Percentiles rank a stretch among this genome's conserved stretches.
These are phyloP conservation scores for Smutsia temminckii DNA, from an alignment of 2,797 vertebrate genomes.

Conservation along the genomic window DNA sequence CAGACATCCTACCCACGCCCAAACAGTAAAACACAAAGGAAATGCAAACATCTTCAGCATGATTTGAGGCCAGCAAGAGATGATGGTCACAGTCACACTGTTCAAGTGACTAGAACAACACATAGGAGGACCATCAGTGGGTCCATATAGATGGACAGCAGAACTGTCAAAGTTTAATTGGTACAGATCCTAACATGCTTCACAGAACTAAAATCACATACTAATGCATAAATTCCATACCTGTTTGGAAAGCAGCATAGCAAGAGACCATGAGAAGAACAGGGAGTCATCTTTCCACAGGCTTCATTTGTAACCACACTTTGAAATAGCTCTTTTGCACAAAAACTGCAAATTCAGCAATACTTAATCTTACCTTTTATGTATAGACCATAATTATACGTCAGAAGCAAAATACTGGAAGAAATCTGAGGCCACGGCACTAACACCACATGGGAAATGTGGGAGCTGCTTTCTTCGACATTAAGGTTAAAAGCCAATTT, in stretches of 20 bases:
- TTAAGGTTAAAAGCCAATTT: neutral
- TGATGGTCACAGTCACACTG: fast-evolving
- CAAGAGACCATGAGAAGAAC: neutral
- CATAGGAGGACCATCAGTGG: neutral
- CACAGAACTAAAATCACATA: neutral
- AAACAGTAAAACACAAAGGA: slow-evolving; percentile 39
- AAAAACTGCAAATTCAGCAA: slow-evolving; percentile 51
- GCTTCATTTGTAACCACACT: neutral
- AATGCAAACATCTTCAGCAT: slow-evolving; percentile 26
- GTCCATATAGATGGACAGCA: neutral
- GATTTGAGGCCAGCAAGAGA: slow-evolving; percentile 59
- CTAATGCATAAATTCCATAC: neutral
- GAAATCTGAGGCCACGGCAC: slow-evolving; percentile 60
- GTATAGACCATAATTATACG: slow-evolving; percentile 58
- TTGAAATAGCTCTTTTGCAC: slow-evolving; percentile 8
- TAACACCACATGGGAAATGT: neutral
- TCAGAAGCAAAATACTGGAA: slow-evolving; percentile 59
- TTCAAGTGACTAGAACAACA: slow-evolving; percentile 43
- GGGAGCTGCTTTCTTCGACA: neutral
- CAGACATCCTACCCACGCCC: slow-evolving; percentile 65
- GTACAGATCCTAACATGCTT: neutral
- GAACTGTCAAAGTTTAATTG: neutral
- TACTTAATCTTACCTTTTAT: neutral
- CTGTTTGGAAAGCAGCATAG: neutral
- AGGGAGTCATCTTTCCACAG: neutral